A percentile compares a stretch with the other conserved stretches of the same genome.
phyloP scores from a whole-genome alignment of 1,140 invertebrate species.

The Drosophila paulistorum region DNA sequence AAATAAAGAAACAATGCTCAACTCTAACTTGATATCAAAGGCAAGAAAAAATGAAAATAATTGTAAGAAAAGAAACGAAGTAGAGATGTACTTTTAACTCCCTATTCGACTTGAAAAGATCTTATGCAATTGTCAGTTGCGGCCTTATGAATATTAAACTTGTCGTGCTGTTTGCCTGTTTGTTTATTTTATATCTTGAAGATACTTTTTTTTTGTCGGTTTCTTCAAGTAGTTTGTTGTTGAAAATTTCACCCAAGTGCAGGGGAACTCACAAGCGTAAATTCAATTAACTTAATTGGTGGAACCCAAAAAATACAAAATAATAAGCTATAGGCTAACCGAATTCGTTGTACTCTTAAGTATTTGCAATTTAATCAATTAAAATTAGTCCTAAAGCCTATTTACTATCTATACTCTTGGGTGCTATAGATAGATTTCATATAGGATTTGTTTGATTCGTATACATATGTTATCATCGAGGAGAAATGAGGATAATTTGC shows the following conservation, averaged over 20 bases:
- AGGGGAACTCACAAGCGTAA: not conserved
- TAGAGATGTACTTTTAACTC: conserved; percentile 1
- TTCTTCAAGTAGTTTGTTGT: conserved; percentile 10
- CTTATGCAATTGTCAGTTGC: conserved; percentile 5
- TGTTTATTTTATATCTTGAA: conserved; percentile 10
- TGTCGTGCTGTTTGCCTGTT: conserved; percentile 2
- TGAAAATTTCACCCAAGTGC: conserved; percentile 3
- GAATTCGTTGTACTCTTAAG: not conserved
- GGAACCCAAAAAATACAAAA: not conserved
- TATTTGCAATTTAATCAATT: not conserved
- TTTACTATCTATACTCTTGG: no score
- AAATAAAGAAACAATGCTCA: conserved; percentile 20
- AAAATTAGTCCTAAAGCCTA: no score
- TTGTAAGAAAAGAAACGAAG: not conserved
- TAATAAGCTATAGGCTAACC: not conserved
- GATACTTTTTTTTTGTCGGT: not conserved
- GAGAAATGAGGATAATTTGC: no score
- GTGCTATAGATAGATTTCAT: no score
- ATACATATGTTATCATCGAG: no score
- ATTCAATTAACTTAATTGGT: conserved; percentile 12
- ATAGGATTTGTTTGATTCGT: no score
- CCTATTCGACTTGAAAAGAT: not conserved
- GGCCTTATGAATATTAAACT: conserved; percentile 6
- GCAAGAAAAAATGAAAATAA: not conserved
- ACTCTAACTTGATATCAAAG: conserved; percentile 8